Percentiles rank a stretch among this genome's conserved stretches.
phyloP scores from a whole-genome alignment of 1,140 invertebrate species.

The Luehdorfia chinensis region DNA sequence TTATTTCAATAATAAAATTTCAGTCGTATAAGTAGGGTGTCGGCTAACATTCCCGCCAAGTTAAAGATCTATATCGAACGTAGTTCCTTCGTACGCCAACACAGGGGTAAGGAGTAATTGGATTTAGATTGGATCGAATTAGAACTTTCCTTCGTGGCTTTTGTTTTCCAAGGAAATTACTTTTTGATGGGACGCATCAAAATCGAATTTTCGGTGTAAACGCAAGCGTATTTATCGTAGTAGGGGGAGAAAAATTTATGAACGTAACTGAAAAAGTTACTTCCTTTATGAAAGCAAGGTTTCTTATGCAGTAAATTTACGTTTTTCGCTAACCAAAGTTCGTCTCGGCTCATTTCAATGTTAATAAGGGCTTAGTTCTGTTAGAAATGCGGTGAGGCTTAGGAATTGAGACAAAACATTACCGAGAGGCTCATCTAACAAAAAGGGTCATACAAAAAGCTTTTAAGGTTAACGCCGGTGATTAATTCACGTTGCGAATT shows the following conservation, averaged over 20 bases:
- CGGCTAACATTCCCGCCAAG: constrained; percentile 9
- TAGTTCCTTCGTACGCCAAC: constrained; percentile 42
- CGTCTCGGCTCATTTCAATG: constrained; percentile 6
- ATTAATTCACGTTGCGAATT: constrained; percentile 42
- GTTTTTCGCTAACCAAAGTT: constrained; percentile 6
- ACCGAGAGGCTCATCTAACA: constrained; percentile 24
- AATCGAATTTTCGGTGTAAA: constrained; percentile 48
- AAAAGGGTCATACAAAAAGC: constrained; percentile 35
- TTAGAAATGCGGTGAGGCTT: too few relatives aligned
- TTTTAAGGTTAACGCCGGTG: constrained; percentile 39
- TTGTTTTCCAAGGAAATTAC: constrained; percentile 61
- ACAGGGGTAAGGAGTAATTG: constrained; percentile 59
- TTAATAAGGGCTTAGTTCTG: constrained; percentile 11
- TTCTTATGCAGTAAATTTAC: constrained; percentile 16
- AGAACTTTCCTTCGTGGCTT: constrained; percentile 62
- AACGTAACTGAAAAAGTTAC: constrained; percentile 28
- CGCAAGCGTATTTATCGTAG: constrained; percentile 18
- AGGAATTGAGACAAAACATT: constrained; percentile 37
- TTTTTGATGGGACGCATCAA: constrained; percentile 67
- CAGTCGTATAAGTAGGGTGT: neutral
- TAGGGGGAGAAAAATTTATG: constrained; percentile 21
- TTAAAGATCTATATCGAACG: constrained; percentile 27
- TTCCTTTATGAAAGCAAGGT: neutral
- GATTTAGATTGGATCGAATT: constrained; percentile 72
- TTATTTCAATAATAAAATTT: neutral